A percentile compares a stretch with the other conserved stretches of the same genome.
These are phyloP conservation scores for Lophius piscatorius DNA, from an alignment of 2,113 vertebrate genomes.

Conservation along the genomic window DNA sequence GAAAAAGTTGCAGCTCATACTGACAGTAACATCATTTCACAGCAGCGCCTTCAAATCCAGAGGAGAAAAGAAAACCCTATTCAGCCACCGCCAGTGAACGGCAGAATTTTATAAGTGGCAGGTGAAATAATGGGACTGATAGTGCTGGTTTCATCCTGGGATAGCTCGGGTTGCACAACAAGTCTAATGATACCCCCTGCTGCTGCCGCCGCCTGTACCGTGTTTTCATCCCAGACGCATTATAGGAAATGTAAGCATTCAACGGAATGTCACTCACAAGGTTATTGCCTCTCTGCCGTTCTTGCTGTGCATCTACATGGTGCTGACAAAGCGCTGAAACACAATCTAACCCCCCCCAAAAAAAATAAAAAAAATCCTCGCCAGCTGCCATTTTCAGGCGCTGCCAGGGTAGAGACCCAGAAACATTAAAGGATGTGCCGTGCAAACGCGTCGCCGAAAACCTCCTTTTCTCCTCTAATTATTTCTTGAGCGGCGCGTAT, in stretches of 20 bases:
- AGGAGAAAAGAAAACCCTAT: conserved; percentile 24
- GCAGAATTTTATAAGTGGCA: conserved; percentile 7
- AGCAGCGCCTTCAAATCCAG: conserved; percentile 1
- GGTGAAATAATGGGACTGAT: conserved; percentile 21
- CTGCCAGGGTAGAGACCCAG: conserved; percentile 42
- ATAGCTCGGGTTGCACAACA: conserved; percentile 54
- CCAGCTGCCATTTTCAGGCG: conserved; percentile 67
- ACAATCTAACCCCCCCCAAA: conserved; percentile 71
- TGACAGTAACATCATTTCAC: conserved; percentile 13
- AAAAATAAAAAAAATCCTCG: conserved; percentile 21
- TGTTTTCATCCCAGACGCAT: conserved; percentile 63
- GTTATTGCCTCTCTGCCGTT: conserved; percentile 72
- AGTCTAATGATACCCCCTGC: conserved; percentile 51
- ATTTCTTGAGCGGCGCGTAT: conserved; percentile 49
- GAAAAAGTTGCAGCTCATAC: conserved; percentile 5
- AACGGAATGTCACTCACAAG: conserved; percentile 82
- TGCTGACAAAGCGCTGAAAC: conserved; percentile 82
- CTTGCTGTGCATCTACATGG: conserved; percentile 76
- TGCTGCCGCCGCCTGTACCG: conserved; percentile 43
- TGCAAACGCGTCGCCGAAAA: conserved; percentile 71
- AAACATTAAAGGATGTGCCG: conserved; percentile 72
- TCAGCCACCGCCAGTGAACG: conserved; percentile 3
- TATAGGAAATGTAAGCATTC: conserved; percentile 77
- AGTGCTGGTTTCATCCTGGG: conserved; percentile 36
- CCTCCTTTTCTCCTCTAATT: conserved; percentile 60